Base-by-base conservation (phyloP, 2,888 invertebrate species). In the Trachelus stipa region DNA sequence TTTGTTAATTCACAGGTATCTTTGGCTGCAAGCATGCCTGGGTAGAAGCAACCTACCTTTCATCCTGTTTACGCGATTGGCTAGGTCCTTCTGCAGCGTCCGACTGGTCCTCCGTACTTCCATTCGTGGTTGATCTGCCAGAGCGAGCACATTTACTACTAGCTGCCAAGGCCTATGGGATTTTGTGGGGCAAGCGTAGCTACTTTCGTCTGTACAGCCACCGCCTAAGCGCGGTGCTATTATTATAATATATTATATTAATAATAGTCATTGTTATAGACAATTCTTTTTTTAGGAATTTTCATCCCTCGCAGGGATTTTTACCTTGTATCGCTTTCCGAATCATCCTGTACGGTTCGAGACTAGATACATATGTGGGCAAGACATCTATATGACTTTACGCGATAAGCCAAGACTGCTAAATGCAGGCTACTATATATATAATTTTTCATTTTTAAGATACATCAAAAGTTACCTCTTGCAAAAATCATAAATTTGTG, bases 101-200 rank as follows among this genome's bases (percentile, higher is more conserved):
- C n/a, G 79, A 79, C 40, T 79, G 68, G 11, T 86, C 89, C 34
- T 86, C 87, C 23, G 79, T 77, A 81, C 82, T 87, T 81, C 80
- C 88, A 34, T 83, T 83, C 71, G 80, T 83, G 71, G 84, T 76
- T 75, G 84, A 90, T 88, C 91, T 91, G 87, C 87, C 82, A 84
- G 86, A 87, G 85, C 88, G 87, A 89, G 89, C 86, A 87, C 86
- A 84, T 89, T 88, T 87, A 89, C 90, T 88, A 90, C 88, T 85
- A 83, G 80, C 82, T 75, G 82, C 82, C 85, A 56, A 56, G 33
- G 71, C 71, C 71, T 71, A 71, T 71, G 33, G 71, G 71, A 34
- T 31, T 31, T 31, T 73, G 75, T 78, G 73, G 78, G 75, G n/a
- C 73, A 78, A 76, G 78, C 78, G 75, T 73, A 73, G 35, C 76